Evolutionary conservation across 2,888 invertebrate genomes (phyloP).

Genomic region (Brachynemurus nebulosus): DNA sequence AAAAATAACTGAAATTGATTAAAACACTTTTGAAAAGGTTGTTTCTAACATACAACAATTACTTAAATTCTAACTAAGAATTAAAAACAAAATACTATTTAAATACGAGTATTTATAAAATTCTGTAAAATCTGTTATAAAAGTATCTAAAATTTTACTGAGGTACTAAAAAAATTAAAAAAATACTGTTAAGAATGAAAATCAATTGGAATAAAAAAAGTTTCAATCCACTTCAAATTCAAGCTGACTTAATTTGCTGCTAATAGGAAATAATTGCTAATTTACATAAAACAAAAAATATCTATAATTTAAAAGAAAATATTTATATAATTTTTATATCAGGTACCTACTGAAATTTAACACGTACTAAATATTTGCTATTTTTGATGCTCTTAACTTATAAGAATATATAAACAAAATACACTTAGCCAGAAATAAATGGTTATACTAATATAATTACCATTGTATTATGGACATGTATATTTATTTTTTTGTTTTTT

Average conservation of each 20-base stretch:
- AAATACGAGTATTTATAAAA: neutral
- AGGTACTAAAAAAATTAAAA: neutral
- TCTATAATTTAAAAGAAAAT: no score
- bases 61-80: neutral
- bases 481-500: no score
- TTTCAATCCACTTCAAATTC: slow-evolving; percentile 1
- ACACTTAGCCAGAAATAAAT: slow-evolving; percentile 1
- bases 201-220: slow-evolving; percentile 1
- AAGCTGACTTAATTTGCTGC: slow-evolving; percentile 1
- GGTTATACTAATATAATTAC: slow-evolving; percentile 1
- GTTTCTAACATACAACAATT: neutral
- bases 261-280: no score
- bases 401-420: neutral
- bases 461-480: no score
- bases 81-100: neutral
- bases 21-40: no score
- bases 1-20: no score
- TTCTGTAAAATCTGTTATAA: neutral
- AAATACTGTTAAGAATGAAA: neutral
- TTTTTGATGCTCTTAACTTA: no score
- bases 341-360: no score
- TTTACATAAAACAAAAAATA: no score
- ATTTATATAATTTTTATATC: no score
- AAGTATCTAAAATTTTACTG: no score
- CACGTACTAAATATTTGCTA: no score